phyloP scores from a whole-genome alignment of 2,888 invertebrate genomes.

The Dromius quadrimaculatus region DNA sequence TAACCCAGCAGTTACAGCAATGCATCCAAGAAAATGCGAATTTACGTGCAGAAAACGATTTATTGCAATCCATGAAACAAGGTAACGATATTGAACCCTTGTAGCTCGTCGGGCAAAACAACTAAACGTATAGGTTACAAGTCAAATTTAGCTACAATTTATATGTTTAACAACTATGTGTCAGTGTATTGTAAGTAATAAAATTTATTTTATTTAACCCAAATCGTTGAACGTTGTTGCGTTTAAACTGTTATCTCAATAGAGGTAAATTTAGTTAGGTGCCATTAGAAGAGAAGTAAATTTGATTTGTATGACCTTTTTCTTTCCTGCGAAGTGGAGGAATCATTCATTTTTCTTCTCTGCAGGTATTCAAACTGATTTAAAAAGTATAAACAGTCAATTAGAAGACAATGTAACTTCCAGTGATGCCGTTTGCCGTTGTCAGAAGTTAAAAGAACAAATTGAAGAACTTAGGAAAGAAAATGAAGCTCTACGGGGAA shows the following conservation, averaged over 20 bases:
- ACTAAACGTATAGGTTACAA: slow-evolving; percentile 4
- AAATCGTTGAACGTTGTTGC: slow-evolving; percentile 10
- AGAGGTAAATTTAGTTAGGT: neutral
- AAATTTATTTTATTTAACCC: slow-evolving; percentile 26
- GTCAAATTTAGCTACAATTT: neutral
- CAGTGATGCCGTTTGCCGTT: slow-evolving; percentile 11
- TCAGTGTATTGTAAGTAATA: slow-evolving; percentile 23
- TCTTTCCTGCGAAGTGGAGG: slow-evolving; percentile 12
- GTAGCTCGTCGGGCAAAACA: slow-evolving; percentile 8
- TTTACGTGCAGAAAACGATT: slow-evolving; percentile 56
- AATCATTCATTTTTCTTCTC: slow-evolving; percentile 33
- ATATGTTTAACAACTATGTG: slow-evolving; percentile 16
- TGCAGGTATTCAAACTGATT: slow-evolving; percentile 46
- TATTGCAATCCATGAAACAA: slow-evolving; percentile 35
- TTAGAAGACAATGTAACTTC: slow-evolving; percentile 41
- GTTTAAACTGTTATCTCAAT: neutral
- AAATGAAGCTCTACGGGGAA: neutral
- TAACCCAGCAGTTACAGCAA: slow-evolving; percentile 59
- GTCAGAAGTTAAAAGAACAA: neutral
- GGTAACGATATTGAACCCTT: slow-evolving; percentile 33
- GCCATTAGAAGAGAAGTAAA: neutral
- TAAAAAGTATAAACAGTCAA: slow-evolving; percentile 36
- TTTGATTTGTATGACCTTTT: slow-evolving; percentile 7
- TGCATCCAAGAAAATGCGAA: slow-evolving; percentile 56
- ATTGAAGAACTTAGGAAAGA: neutral